Evolutionary conservation across 2,888 invertebrate genomes (phyloP).

Genomic region (Epicampocera succincta): DNA sequence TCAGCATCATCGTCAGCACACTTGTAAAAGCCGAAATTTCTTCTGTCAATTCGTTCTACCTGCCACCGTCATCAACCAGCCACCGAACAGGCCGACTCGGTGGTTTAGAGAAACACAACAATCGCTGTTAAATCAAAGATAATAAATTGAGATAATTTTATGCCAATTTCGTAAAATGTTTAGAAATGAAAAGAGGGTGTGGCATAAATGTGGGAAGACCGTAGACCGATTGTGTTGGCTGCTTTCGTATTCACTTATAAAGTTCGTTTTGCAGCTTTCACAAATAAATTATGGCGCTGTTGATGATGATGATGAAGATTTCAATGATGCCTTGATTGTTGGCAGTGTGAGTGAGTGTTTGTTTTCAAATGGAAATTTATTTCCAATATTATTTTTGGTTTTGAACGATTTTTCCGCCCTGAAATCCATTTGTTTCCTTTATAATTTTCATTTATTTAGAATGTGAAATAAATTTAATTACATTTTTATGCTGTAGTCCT

Average conservation of each 20-base stretch:
- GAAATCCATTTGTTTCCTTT: conserved; percentile 3
- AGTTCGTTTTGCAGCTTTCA: background rate
- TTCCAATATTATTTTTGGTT: conserved; percentile 4
- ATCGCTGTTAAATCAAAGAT: conserved; percentile 16
- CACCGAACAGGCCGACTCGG: background rate
- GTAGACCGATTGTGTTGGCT: too few species aligned
- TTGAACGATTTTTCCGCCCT: background rate
- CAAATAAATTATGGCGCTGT: conserved; percentile 1
- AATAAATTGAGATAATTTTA: conserved; percentile 47
- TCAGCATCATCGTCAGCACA: too few species aligned
- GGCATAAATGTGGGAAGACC: conserved; percentile 35
- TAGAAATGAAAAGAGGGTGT: conserved; percentile 36
- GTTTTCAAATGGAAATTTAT: conserved; percentile 20
- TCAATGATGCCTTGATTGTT: background rate
- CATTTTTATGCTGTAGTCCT: conserved; percentile 38
- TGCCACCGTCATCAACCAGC: background rate
- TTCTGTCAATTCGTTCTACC: background rate
- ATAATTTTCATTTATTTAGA: conserved; percentile 33
- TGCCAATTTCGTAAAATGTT: conserved; percentile 41
- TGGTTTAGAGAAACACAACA: conserved; percentile 1
- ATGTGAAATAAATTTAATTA: conserved; percentile 46
- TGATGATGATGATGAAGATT: background rate
- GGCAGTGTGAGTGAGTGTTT: conserved; percentile 4
- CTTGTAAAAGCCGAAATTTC: too few species aligned
- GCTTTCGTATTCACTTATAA: too few species aligned